phyloP scores from a whole-genome alignment of 2,797 vertebrate species.

The Harpagifer antarcticus region DNA sequence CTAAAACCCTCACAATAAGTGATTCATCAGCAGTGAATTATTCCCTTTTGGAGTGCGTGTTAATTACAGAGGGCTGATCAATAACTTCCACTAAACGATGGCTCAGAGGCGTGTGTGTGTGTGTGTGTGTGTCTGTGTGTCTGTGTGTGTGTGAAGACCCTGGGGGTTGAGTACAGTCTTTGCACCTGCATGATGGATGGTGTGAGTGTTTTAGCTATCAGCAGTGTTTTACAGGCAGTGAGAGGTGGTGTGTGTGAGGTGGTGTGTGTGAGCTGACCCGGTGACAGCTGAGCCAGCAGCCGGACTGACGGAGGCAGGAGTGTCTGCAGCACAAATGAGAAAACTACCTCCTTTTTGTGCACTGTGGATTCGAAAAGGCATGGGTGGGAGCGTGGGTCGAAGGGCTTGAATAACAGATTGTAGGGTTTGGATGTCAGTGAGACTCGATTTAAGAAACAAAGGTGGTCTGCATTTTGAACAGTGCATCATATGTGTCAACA shows the following conservation, averaged over 20 bases:
- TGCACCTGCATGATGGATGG: constrained; percentile 77
- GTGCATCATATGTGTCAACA: no score
- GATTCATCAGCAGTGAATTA: constrained; percentile 72
- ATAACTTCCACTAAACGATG: constrained; percentile 72
- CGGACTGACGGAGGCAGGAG: constrained; percentile 37
- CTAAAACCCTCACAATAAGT: constrained; percentile 42
- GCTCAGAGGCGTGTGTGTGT: constrained; percentile 36
- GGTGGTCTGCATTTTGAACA: no score
- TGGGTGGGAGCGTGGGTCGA: neutral
- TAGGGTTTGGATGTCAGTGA: neutral
- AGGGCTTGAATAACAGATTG: constrained; percentile 1
- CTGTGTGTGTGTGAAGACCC: constrained; percentile 17
- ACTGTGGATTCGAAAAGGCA: constrained; percentile 16
- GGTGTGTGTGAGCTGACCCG: constrained; percentile 56
- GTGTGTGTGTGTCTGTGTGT: constrained; percentile 18
- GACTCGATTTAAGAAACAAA: no score
- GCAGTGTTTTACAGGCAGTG: constrained; percentile 74
- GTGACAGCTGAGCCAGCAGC: constrained; percentile 69
- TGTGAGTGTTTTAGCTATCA: constrained; percentile 72
- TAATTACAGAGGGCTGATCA: constrained; percentile 80
- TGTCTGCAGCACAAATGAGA: constrained; percentile 29
- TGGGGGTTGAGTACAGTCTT: constrained; percentile 62
- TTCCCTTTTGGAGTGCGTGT: constrained; percentile 69
- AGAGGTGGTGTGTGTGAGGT: constrained; percentile 57
- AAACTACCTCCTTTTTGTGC: constrained; percentile 13